Evolutionary conservation across 2,113 vertebrate species (phyloP), one percentile per base, ranked within the genome.

Genomic region (Neotoma lepida): DNA sequence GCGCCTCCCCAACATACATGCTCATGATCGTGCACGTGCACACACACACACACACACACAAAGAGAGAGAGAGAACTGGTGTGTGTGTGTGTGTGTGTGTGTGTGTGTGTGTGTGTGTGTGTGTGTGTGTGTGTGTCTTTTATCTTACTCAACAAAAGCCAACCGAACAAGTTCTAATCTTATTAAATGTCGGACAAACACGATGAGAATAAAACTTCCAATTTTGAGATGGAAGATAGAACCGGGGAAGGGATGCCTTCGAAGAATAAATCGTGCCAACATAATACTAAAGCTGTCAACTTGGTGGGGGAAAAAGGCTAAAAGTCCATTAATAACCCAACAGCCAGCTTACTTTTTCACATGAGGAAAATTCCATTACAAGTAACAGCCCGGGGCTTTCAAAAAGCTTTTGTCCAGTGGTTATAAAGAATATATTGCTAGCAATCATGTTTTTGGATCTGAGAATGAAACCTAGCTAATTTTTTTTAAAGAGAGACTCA

Each of bases 81-180:
- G 74, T 30, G 28, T 24, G 70, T 39, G 8, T 41, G 70, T 61
- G 58, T 33, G n/a, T 20, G 41, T 44, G 41, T n/a, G 30, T 54
- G 33, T 22, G 35, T 56, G 20, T 92, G 33, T 17, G 4, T 74
- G 76, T 35, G 30, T 28, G 41, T 44, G 4, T 46, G 73, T 66
- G 30, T n/a, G 39, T 24, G 49, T 35, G 30, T 54, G 46, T 56
- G 33, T 22, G 54, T 56, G 22, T 93, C 41, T 90, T 77, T 98
- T 97, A 98, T 97, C 97, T 97, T 94, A 97, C 98, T 97, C 96
- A 93, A 95, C 92, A 95, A 96, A 97, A 97, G 97, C 96, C 98
- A 97, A 97, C 96, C 98, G 94, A 98, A 97, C 98, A 97, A 96
- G 97, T 97, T 97, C 97, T 97, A 98, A 98, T 98, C 98, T 98